These are phyloP conservation scores for Ptyas mucosa DNA, from an alignment of 2,113 vertebrate species.

Conservation along the genomic window DNA sequence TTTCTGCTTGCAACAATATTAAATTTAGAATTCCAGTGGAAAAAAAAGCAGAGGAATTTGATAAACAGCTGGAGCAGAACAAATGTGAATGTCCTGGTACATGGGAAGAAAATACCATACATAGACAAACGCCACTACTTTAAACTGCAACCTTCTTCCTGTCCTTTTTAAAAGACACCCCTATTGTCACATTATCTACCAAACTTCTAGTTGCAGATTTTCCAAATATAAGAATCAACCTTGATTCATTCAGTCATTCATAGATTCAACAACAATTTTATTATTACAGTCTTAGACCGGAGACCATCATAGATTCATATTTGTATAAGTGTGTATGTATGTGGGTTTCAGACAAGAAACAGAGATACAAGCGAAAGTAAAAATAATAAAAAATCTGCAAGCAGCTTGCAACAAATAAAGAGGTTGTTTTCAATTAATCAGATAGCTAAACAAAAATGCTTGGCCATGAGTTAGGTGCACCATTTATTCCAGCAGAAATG, in stretches of 20 bases:
- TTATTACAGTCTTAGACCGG: too few relatives aligned
- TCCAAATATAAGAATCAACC: neutral
- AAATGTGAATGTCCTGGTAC: neutral
- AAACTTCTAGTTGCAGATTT: neutral
- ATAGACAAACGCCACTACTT: neutral
- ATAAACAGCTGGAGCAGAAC: neutral
- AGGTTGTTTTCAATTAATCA: neutral
- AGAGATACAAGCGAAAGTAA: neutral
- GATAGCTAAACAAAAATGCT: neutral
- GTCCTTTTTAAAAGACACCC: neutral
- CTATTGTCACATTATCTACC: neutral
- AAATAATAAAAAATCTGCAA: neutral
- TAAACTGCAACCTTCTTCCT: neutral
- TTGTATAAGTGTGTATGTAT: neutral
- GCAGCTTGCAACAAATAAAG: neutral
- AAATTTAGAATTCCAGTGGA: neutral
- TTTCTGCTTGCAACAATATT: neutral
- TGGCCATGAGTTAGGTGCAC: neutral
- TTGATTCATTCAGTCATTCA: neutral
- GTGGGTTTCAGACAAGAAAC: neutral
- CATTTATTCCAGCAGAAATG: neutral
- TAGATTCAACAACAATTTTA: neutral
- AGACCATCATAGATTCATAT: neutral
- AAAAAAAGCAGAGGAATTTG: neutral
- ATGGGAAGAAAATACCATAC: neutral